Conservation (phyloP, 2,888 invertebrate genomes). For the Gortyna flavago region DNA sequence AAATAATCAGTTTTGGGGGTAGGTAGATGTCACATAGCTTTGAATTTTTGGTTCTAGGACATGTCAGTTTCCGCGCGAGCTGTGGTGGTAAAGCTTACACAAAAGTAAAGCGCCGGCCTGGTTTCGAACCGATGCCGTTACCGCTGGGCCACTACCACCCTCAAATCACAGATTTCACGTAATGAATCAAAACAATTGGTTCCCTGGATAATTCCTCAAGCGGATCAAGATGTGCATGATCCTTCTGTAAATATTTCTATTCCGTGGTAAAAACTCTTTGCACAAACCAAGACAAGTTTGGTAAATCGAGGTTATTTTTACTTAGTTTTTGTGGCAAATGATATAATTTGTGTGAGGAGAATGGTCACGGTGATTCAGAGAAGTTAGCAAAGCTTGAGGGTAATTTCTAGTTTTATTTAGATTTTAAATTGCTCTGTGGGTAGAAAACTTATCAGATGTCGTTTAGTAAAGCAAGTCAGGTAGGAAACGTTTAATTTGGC, state of each 20-base stretch:
- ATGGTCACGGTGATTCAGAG: constrained; percentile 56
- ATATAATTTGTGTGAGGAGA: constrained; percentile 53
- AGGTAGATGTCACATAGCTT: too few relatives aligned
- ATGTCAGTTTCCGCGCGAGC: too few relatives aligned
- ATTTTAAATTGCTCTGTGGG: constrained; percentile 28
- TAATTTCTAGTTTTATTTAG: constrained; percentile 17
- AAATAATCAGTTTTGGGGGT: too few relatives aligned
- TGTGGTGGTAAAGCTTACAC: too few relatives aligned
- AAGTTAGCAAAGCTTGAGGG: constrained; percentile 29
- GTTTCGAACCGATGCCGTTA: too few relatives aligned
- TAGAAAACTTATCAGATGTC: constrained; percentile 39
- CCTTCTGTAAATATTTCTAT: constrained; percentile 17
- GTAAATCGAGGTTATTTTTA: constrained; percentile 51
- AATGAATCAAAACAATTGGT: not conserved
- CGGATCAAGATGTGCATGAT: not conserved
- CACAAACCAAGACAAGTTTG: constrained; percentile 6
- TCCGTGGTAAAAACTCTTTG: not conserved
- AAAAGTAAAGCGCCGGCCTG: too few relatives aligned
- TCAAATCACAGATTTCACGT: not conserved
- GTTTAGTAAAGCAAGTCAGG: not conserved
- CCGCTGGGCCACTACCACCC: too few relatives aligned
- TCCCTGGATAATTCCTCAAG: not conserved
- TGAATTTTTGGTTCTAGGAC: too few relatives aligned
- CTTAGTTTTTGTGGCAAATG: constrained; percentile 51
- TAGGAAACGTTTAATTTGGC: constrained; percentile 27